These are phyloP conservation scores for Anoura caudifer DNA, from an alignment of 2,113 vertebrate species.

Conservation along the genomic window DNA sequence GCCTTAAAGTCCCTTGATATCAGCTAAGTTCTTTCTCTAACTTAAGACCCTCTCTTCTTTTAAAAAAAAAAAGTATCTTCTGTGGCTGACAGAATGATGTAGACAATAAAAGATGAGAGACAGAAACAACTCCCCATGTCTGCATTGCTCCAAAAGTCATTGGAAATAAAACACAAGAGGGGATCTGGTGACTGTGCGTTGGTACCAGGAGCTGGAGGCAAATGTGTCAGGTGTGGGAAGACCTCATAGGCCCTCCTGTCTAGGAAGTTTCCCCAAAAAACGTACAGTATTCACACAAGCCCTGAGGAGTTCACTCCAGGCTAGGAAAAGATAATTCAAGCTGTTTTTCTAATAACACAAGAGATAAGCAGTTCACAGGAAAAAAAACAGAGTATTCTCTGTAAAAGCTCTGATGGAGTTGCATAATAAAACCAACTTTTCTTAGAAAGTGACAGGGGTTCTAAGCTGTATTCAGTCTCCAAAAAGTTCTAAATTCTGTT, in stretches of 20 bases:
- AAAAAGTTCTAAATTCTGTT: background rate
- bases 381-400: background rate
- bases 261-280: background rate
- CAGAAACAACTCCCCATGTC: background rate
- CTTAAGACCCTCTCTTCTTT: background rate
- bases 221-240: background rate
- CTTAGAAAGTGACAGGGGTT: background rate
- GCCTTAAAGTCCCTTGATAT: background rate
- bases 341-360: background rate
- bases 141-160: background rate
- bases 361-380: background rate
- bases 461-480: background rate
- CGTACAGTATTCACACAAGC: background rate
- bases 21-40: background rate
- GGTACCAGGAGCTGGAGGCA: background rate
- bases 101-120: background rate
- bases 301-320: background rate
- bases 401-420: background rate
- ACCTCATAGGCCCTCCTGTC: background rate
- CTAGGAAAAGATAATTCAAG: slow-evolving; percentile 2
- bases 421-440: background rate
- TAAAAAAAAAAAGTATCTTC: background rate
- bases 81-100: background rate
- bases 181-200: background rate
- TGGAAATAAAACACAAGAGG: background rate